Evolutionary conservation across 2,797 vertebrate species (phyloP).

Genomic region (Pitangus sulphuratus): DNA sequence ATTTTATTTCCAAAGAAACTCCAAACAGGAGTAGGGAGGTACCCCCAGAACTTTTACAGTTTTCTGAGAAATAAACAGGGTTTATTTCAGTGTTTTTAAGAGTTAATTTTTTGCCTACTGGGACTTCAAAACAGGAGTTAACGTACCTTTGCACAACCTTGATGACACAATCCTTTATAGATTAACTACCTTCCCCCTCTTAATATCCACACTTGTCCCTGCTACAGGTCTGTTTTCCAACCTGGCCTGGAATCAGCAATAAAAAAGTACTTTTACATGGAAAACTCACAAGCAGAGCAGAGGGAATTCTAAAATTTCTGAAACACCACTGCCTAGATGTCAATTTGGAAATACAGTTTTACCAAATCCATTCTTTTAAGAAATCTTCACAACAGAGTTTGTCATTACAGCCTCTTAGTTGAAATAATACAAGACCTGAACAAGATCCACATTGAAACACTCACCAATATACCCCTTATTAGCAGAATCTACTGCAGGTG

Average conservation of each 20-base stretch:
- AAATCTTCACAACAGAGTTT: not conserved
- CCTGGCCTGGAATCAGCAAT: not conserved
- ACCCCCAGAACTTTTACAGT: not conserved
- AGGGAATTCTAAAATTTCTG: not conserved
- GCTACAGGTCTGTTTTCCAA: not conserved
- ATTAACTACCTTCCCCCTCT: not conserved
- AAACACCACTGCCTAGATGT: not conserved
- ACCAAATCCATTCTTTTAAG: not conserved
- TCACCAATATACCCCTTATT: slow-evolving; percentile 92
- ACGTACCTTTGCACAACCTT: not conserved
- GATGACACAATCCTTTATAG: not conserved
- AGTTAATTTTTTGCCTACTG: not conserved
- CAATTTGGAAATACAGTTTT: not conserved
- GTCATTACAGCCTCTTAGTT: not conserved
- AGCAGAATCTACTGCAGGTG: slow-evolving; percentile 85
- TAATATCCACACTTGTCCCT: not conserved
- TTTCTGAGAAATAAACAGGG: not conserved
- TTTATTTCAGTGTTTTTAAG: not conserved
- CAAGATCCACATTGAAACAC: not conserved
- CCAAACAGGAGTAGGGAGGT: not conserved
- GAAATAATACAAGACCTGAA: not conserved
- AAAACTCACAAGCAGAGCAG: not conserved
- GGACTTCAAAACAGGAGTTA: not conserved
- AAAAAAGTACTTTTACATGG: not conserved
- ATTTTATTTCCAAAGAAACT: not conserved